Percentiles rank a stretch among this genome's conserved stretches.
These are phyloP conservation scores for Exocentrus adspersus DNA, from an alignment of 2,888 invertebrate genomes.

Conservation along the genomic window DNA sequence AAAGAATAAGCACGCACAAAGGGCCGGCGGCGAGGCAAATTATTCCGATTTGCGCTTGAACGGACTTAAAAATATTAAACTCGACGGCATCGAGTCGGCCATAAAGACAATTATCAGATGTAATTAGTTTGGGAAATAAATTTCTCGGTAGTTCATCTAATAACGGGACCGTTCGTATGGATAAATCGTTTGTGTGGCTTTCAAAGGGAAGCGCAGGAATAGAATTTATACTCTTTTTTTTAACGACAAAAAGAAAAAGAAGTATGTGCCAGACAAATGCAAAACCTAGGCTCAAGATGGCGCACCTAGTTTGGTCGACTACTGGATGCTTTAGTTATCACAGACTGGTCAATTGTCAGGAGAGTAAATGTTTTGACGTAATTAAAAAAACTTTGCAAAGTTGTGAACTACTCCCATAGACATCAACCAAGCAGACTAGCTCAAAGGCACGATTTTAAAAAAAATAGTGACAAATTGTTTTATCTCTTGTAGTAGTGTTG, in stretches of 20 bases:
- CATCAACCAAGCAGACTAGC: no score
- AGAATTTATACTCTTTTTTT: constrained; percentile 17
- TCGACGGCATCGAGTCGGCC: constrained; percentile 25
- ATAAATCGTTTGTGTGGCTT: constrained; percentile 24
- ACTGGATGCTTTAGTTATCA: background rate
- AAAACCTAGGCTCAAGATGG: no score
- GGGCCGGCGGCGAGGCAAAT: constrained; percentile 34
- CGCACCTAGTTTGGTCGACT: background rate
- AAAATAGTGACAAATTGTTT: no score
- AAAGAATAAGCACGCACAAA: constrained; percentile 27
- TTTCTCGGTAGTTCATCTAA: constrained; percentile 28
- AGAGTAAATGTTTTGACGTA: no score
- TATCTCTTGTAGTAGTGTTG: no score
- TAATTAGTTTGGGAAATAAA: constrained; percentile 40
- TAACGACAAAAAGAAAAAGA: constrained; percentile 17
- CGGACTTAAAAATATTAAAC: constrained; percentile 36
- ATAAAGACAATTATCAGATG: constrained; percentile 38
- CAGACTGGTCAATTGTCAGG: no score
- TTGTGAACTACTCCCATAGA: no score
- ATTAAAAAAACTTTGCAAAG: no score
- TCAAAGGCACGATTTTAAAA: no score
- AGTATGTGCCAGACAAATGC: no score
- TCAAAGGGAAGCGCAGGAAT: constrained; percentile 27
- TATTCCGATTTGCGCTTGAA: constrained; percentile 35
- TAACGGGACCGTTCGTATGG: constrained; percentile 28